A percentile compares a stretch with the other conserved stretches of the same genome.
phyloP scores from a whole-genome alignment of 92 coral and sea anemone genomes.

The Porites divaricata region DNA sequence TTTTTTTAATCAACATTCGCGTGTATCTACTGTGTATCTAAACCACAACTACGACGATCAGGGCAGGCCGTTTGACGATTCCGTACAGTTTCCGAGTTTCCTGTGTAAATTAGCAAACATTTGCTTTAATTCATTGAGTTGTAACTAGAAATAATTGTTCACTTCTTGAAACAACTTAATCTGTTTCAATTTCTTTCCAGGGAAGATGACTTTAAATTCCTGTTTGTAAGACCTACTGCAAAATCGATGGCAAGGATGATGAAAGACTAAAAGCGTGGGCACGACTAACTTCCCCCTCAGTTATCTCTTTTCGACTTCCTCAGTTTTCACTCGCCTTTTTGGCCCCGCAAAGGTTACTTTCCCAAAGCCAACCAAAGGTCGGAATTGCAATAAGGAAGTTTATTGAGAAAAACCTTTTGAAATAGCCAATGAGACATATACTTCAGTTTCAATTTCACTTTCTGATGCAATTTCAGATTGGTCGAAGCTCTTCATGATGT shows the following conservation, averaged over 20 bases:
- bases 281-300: neutral
- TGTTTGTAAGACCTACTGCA: neutral
- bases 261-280: slow-evolving; percentile 11
- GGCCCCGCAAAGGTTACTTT: neutral
- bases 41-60: too few relatives aligned
- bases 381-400: neutral
- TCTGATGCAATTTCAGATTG: too few relatives aligned
- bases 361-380: neutral
- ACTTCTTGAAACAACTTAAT: neutral
- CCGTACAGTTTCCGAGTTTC: neutral
- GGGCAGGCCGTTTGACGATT: neutral
- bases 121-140: too few relatives aligned
- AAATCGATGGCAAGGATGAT: neutral
- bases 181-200: neutral
- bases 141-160: neutral
- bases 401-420: too few relatives aligned
- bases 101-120: too few relatives aligned
- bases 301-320: slow-evolving; percentile 5
- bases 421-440: neutral
- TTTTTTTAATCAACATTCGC: too few relatives aligned
- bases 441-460: too few relatives aligned
- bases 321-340: neutral
- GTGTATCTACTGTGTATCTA: too few relatives aligned
- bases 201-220: neutral
- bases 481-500: too few relatives aligned